Conservation (phyloP, 2,797 vertebrate species). For the Erethizon dorsatum region DNA sequence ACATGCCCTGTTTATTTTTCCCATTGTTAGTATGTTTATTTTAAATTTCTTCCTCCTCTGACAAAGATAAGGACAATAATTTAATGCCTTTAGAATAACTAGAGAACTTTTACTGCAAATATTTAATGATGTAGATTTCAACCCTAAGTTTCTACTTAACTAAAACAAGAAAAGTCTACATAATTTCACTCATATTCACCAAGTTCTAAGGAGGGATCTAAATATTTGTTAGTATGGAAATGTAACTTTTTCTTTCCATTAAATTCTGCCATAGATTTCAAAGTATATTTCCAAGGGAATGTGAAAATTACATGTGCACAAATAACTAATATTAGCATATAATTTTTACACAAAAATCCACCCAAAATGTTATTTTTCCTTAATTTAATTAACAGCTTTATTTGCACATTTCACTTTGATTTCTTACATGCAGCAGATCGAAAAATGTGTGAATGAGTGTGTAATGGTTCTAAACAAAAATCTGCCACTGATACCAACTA, state of each 20-base stretch:
- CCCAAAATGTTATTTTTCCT: not conserved
- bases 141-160: not conserved
- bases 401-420: not conserved
- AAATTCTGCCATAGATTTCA: not conserved
- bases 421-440: not conserved
- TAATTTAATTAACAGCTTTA: not conserved
- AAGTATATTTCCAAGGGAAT: not conserved
- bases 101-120: not conserved
- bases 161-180: not conserved
- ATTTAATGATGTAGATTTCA: not conserved
- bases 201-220: not conserved
- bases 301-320: not conserved
- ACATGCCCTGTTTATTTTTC: not conserved
- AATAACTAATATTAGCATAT: not conserved
- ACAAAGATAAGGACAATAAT: not conserved
- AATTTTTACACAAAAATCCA: not conserved
- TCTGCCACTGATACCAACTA: not conserved
- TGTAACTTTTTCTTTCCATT: not conserved
- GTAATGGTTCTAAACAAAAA: not conserved
- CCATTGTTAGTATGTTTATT: not conserved
- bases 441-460: not conserved
- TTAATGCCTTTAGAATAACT: not conserved
- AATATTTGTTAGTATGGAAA: not conserved
- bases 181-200: not conserved
- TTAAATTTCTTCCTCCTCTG: not conserved